Conservation (phyloP, 92 coral and sea anemone species). For the Heteractis magnifica region DNA sequence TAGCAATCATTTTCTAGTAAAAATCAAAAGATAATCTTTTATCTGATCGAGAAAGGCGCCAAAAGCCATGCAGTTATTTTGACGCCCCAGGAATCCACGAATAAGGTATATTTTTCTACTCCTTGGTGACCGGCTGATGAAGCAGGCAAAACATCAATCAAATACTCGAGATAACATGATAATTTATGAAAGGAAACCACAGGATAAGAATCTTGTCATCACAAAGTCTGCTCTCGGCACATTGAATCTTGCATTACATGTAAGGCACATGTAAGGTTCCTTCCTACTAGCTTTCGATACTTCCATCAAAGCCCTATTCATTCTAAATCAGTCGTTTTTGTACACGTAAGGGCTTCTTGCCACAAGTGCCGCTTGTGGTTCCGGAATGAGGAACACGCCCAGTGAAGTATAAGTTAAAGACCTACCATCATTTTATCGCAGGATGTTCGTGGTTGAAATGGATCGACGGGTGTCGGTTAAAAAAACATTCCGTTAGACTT, state of each 20-base stretch:
- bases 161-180: background rate
- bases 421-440: background rate
- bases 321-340: background rate
- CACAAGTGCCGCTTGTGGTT: background rate
- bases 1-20: background rate
- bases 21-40: background rate
- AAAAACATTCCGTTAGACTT: no score
- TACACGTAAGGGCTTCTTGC: background rate
- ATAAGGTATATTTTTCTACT: background rate
- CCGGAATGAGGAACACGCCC: background rate
- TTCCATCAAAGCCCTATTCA: background rate
- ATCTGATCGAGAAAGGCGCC: background rate
- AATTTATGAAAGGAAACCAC: conserved; percentile 6
- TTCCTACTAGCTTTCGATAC: background rate
- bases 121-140: background rate
- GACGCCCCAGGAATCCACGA: background rate
- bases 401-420: background rate
- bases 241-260: background rate
- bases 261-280: background rate
- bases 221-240: background rate
- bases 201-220: background rate
- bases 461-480: no score
- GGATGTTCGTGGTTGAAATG: background rate
- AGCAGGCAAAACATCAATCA: background rate
- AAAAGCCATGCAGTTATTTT: background rate